Percentiles rank a stretch among this genome's conserved stretches.
These are phyloP conservation scores for Antheraea pernyi DNA, from an alignment of 1,140 invertebrate genomes.

Conservation along the genomic window DNA sequence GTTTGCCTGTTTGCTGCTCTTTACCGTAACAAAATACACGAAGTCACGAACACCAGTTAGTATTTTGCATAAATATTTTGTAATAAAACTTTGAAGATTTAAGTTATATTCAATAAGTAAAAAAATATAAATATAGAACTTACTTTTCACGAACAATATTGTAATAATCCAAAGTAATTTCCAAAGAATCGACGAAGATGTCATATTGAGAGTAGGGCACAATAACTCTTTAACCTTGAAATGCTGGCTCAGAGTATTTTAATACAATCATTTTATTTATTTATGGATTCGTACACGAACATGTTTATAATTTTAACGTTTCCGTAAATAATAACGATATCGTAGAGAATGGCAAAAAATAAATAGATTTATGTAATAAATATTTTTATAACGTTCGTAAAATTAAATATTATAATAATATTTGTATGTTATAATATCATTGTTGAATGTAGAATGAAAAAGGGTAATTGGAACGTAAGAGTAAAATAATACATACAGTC, in stretches of 20 bases:
- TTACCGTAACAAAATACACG: too few species aligned
- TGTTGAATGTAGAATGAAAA: too few species aligned
- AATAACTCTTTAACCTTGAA: slow-evolving; percentile 1
- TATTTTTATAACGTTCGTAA: slow-evolving; percentile 57
- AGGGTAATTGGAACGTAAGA: too few species aligned
- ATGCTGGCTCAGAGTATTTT: not conserved
- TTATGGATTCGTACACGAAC: not conserved
- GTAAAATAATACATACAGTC: too few species aligned
- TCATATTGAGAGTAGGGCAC: slow-evolving; percentile 19
- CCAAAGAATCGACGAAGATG: slow-evolving; percentile 18
- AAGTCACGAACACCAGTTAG: too few species aligned
- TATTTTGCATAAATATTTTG: too few species aligned
- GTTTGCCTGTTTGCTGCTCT: too few species aligned
- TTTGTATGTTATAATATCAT: too few species aligned
- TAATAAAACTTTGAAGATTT: too few species aligned
- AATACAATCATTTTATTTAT: not conserved
- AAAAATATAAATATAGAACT: slow-evolving; percentile 12
- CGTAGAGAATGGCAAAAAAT: not conserved
- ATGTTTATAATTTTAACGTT: not conserved
- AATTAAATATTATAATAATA: too few species aligned
- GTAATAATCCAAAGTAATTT: slow-evolving; percentile 32
- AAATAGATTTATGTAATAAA: slow-evolving; percentile 43
- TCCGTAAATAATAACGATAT: not conserved
- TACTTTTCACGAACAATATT: slow-evolving; percentile 33
- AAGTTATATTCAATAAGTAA: not conserved